Evolutionary conservation across 35 echinoderm and acorn worm species (phyloP), one percentile per base, ranked within the genome.

Genomic region (Ophioderma brevispina): DNA sequence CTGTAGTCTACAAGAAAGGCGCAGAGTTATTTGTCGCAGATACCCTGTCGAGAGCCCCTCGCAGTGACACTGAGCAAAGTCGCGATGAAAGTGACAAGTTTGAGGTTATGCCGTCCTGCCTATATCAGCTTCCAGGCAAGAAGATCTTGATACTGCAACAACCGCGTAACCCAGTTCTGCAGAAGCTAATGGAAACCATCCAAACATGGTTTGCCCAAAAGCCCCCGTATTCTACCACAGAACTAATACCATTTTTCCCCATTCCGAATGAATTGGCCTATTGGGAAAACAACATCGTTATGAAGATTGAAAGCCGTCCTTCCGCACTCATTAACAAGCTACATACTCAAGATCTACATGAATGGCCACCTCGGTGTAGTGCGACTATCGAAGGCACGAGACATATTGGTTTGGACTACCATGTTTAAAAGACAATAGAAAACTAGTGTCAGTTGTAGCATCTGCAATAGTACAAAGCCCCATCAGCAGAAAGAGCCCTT

Each of bases 81-180:
- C 21, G 32, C 39, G 81, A 91, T 88, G 75, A 88, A 18, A 31
- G 55, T 34, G 76, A 75, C 25, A 35, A 90, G 70, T 46, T 63
- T n/a, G 80, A 83, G 21, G 52, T 42, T 55, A 79, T 90, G 28
- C 34, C 55, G 82, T 82, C 31, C 40, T 90, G 41, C 84, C 84
- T n/a, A n/a, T 2, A 86, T 86, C 11, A n/a, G n/a, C 76, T 55
- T 10, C 1, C 35, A 8, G 59, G 10, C 4, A 75, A 35, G 17
- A 1, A 70, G 50, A 70, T 14, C 55, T 86, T 38, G 5, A 40
- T 15, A 55, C 42, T 46, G 43, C 32, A 5, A 90, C 80, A 84
- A 35, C 80, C 52, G 3, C 79, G n/a, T 15, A 76, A 88, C 32
- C 38, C 31, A 14, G 36, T 55, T 56, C 31, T 83, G 11, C 37